A percentile compares a stretch with the other conserved stretches of the same genome.
phyloP scores from a whole-genome alignment of 1,140 invertebrate genomes.

The Teleogryllus occipitalis region DNA sequence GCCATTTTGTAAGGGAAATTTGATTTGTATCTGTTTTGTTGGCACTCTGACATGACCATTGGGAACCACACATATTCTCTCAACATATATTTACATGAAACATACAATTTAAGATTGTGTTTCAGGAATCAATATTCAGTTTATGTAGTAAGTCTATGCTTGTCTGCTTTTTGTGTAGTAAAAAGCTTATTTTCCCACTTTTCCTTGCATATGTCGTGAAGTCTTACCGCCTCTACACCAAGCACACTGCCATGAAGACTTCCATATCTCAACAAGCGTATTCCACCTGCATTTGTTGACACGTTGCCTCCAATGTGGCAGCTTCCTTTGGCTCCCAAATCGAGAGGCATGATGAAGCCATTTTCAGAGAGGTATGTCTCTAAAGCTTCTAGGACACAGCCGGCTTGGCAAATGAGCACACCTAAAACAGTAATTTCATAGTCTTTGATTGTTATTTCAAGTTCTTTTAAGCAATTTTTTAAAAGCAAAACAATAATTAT shows the following conservation, averaged over 20 bases:
- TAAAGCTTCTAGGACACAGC: constrained; percentile 83
- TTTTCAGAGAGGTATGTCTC: constrained; percentile 64
- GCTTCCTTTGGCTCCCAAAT: constrained; percentile 92
- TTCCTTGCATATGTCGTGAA: neutral
- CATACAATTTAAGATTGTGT: too few relatives aligned
- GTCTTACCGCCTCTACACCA: constrained; percentile 18
- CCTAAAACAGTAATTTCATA: constrained; percentile 43
- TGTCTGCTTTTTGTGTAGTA: too few relatives aligned
- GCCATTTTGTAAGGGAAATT: too few relatives aligned
- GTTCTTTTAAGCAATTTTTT: too few relatives aligned
- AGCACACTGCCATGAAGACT: constrained; percentile 87
- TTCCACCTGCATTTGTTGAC: constrained; percentile 92
- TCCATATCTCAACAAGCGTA: constrained; percentile 89
- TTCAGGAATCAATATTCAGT: too few relatives aligned
- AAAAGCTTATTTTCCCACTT: neutral
- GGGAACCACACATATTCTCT: too few relatives aligned
- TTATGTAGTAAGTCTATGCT: too few relatives aligned
- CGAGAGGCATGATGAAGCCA: constrained; percentile 85
- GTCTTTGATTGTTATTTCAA: too few relatives aligned
- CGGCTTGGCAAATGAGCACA: constrained; percentile 77
- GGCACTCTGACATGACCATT: too few relatives aligned
- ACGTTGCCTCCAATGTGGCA: constrained; percentile 97
- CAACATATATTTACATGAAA: too few relatives aligned
- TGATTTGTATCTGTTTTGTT: too few relatives aligned
- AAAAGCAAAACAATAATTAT: too few relatives aligned